Conservation (phyloP, 2,113 vertebrate genomes). For the Actinemys pallida region DNA sequence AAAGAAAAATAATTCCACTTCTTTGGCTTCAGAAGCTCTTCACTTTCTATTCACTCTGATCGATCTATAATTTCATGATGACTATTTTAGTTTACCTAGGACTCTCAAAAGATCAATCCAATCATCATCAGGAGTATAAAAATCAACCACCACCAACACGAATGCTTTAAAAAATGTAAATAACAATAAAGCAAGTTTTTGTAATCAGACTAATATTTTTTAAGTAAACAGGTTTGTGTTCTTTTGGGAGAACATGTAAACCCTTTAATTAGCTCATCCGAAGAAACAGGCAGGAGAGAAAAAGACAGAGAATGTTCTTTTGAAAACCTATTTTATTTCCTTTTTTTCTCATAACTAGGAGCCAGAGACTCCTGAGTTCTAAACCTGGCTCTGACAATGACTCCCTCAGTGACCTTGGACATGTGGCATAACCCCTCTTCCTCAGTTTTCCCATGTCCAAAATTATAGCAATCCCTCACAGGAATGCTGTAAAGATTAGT, state of each 20-base stretch:
- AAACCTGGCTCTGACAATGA: background rate
- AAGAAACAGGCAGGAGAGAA: background rate
- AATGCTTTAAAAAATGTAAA: background rate
- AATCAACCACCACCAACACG: background rate
- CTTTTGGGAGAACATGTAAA: background rate
- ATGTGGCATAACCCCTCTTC: background rate
- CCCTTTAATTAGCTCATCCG: background rate
- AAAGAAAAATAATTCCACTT: background rate
- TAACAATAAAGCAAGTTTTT: background rate
- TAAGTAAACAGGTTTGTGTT: background rate
- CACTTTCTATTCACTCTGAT: background rate
- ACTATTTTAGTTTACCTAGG: background rate
- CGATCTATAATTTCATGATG: background rate
- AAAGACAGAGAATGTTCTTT: background rate
- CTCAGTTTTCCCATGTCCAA: background rate
- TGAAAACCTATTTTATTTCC: background rate
- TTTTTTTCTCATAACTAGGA: background rate
- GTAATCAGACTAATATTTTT: background rate
- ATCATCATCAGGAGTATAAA: no score
- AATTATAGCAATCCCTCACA: background rate
- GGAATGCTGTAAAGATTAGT: background rate
- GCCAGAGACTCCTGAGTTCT: background rate
- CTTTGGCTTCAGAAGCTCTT: background rate
- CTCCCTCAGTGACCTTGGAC: background rate
- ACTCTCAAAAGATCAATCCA: background rate